Conservation (phyloP, 1,140 invertebrate genomes). For the Listronotus bonariensis region DNA sequence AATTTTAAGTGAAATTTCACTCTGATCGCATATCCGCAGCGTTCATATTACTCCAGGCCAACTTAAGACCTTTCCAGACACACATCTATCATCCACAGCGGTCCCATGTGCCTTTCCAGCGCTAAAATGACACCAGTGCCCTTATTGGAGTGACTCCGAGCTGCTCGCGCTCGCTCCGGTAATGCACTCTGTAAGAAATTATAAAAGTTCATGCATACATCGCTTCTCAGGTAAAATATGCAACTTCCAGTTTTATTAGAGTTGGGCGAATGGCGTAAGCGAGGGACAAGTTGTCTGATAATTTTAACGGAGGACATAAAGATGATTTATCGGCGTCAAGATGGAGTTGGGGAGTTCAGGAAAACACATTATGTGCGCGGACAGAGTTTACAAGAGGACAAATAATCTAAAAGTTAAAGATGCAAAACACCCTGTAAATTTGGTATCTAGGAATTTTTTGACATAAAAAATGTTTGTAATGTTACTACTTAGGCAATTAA, state of each 20-base stretch:
- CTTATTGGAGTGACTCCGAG: not conserved
- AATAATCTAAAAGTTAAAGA: too few species aligned
- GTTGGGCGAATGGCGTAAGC: not conserved
- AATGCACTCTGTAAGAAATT: slow-evolving; percentile 19
- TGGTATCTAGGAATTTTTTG: too few species aligned
- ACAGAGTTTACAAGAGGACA: too few species aligned
- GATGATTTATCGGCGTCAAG: not conserved
- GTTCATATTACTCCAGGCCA: too few species aligned
- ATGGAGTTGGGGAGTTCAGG: not conserved
- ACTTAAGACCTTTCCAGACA: too few species aligned
- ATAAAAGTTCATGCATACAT: slow-evolving; percentile 29
- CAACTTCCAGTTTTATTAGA: slow-evolving; percentile 7
- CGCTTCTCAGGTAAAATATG: slow-evolving; percentile 8
- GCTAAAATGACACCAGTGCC: slow-evolving; percentile 3
- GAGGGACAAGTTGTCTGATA: slow-evolving; percentile 12
- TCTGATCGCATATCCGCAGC: too few species aligned
- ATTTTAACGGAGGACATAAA: slow-evolving; percentile 16
- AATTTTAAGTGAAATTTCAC: too few species aligned
- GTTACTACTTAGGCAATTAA: too few species aligned
- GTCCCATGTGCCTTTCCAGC: slow-evolving; percentile 3
- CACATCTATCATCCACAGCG: not conserved
- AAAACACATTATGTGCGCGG: too few species aligned
- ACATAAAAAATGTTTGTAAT: too few species aligned
- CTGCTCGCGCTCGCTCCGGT: slow-evolving; percentile 4
- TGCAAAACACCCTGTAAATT: too few species aligned